Evolutionary conservation across 1,140 invertebrate species (phyloP), one percentile per base, ranked within the genome.

Genomic region (Temnothorax longispinosus): DNA sequence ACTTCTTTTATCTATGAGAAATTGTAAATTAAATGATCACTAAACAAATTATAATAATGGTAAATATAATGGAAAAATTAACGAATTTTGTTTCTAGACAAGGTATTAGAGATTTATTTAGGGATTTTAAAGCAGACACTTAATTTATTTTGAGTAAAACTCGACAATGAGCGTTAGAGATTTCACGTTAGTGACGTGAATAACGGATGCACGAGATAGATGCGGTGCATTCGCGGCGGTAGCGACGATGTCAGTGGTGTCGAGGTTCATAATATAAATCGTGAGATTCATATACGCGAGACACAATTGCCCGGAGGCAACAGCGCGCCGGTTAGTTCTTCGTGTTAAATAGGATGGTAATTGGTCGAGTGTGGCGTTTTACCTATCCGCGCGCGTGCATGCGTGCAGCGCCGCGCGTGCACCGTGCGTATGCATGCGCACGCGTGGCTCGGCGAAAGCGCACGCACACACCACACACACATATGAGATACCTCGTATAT

Each of bases 361-460:
- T 86, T 86, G 85, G 67, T 56, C 60, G 87, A 69, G 82, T 86
- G 67, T 69, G 27, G 87, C 47, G 75, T 89, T 88, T 89, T 81
- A 88, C 60, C 44, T 88, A 71, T 71, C 56, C 54, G 27, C 62
- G 13, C 21, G 86, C 71, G 32, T 54, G 38, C 50, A 56, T 60
- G 77, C 87, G 85, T 78, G 47, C 27, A 27, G 27, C 58, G 60
- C 32, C 56, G 64, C 58, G 50, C 47, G 75, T 27, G 27, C 27
- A 27, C 27, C 71, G 50, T 21, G 72, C 56, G 38, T 69, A 54
- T 64, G 44, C 75, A 56, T 18, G 71, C 56, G 38, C 76, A 54
- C 64, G 44, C 75, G 72, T 60, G 69, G 27, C 50, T 21, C 7
- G 18, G 44, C 56, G 7, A 21, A 35, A 32, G 38, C 67, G 35